Base-by-base conservation (phyloP, 2,888 invertebrate species). In the Mesochorus sp. region DNA sequence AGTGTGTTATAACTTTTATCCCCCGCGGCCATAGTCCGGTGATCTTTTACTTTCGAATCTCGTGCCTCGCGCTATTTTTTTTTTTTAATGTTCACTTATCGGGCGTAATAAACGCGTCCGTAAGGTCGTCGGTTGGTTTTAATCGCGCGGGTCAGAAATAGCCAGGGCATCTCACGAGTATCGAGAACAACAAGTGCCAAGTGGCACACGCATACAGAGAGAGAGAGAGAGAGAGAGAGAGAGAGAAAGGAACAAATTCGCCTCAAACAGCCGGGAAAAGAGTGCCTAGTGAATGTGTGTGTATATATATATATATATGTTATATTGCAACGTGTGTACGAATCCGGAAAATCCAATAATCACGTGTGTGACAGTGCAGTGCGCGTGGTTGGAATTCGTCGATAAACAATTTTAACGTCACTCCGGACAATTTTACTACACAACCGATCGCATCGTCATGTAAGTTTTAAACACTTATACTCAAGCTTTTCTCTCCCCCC, bases 331-430 rank as follows among this genome's bases (percentile, higher is more conserved):
- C n/a, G n/a, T n/a, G n/a, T n/a, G n/a, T n/a, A n/a, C n/a, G 51
- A 53, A 57, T 10, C 12, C 57, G 5, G n/a, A 57, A 66, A 66
- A 66, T 66, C 39, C 66, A 66, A 66, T 53, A 51, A 39, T 66
- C 66, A 53, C 66, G 64, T 64, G 61, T 26, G 49, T 62, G 62
- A 62, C 61, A 49, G 64, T 66, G 66, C 39, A 42, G 51, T 53
- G 66, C 14, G 47, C 28, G 37, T 37, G 49, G 28, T 21, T 19
- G 5, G 6, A 28, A 6, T 55, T 37, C 55, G 24, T 47, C 4
- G 17, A 8, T 6, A 6, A 3, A 47, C 42, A 42, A 2, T 3
- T 3, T 17, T 31, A 4, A 4, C 10, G 2, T 37, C 26, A 4
- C 26, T 14, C 14, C 14, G 12, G 1, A 24, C 14, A 26, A 12